phyloP scores from a whole-genome alignment of 2,797 vertebrate genomes.

The Acrocephalus scirpaceus region DNA sequence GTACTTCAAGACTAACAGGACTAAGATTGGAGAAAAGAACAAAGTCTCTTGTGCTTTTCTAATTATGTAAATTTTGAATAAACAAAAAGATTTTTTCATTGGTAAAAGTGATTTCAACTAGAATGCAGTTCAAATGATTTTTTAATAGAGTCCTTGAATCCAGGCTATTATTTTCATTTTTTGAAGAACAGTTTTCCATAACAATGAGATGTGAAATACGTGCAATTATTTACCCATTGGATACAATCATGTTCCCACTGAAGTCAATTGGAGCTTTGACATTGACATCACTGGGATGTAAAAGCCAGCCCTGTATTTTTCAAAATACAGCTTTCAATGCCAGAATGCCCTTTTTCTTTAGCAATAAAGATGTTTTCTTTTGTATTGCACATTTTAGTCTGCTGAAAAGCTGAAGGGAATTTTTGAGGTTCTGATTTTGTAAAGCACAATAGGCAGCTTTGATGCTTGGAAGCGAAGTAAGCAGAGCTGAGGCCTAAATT shows the following conservation, averaged over 20 bases:
- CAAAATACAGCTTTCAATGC: conserved; percentile 31
- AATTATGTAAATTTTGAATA: conserved; percentile 72
- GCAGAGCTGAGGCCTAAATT: background rate
- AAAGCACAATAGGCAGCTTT: background rate
- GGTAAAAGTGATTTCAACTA: conserved; percentile 70
- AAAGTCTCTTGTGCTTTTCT: conserved; percentile 28
- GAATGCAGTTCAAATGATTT: conserved; percentile 72
- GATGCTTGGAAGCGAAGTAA: background rate
- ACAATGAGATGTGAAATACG: conserved; percentile 70
- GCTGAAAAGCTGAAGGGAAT: background rate
- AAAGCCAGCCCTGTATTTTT: conserved; percentile 24
- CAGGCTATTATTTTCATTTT: conserved; percentile 58
- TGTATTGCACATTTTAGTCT: background rate
- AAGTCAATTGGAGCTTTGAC: conserved; percentile 58
- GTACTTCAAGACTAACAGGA: background rate
- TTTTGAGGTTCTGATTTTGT: background rate
- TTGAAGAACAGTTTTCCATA: conserved; percentile 71
- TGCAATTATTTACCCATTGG: conserved; percentile 61
- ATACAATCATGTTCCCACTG: conserved; percentile 17
- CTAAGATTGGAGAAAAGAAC: background rate
- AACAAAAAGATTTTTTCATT: conserved; percentile 63
- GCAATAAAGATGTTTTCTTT: conserved; percentile 33
- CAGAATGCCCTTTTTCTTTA: background rate
- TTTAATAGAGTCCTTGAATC: conserved; percentile 72
- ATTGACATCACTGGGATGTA: conserved; percentile 16